Base-by-base conservation (phyloP, 2,113 vertebrate genomes). In the Mesocricetus auratus region DNA sequence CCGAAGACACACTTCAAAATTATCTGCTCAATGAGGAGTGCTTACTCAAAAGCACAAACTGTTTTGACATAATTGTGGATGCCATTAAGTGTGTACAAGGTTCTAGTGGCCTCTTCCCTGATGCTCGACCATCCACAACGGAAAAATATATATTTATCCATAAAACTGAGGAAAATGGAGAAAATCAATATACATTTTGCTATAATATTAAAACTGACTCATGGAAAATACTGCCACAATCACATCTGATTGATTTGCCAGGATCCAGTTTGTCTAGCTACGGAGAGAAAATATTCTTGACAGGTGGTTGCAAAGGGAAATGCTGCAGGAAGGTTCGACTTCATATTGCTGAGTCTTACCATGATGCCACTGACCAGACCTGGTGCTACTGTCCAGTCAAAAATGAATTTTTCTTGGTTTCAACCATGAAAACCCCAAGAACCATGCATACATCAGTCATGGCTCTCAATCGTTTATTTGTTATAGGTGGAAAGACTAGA, bases 91-190 rank as follows among this genome's bases (percentile, higher is more conserved):
- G 97, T 89, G 99, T 99, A 85, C 98, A 98, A 29, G 97, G 98
- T 50, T 99, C 98, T 39, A 96, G 98, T 5, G 99, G 99, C 24
- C 97, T 99, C 64, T 99, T 99, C 96, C 98, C 98, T 17, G 99
- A 99, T 42, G 99, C 99, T 92, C 99, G 99, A 58, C 99, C 99
- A 47, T 99, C 99, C 90, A 99, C 99, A 92, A 99, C 98, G 3
- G 99, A 99, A 98, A 99, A 99, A 97, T 99, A 99, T 9, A 99
- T 99, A 97, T 99, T 99, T 96, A 99, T 99, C 96, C 99, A 99
- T 98, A 99, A 99, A 98, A 99, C 99, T 0, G 99, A 99, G 93
- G 99, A 99, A 98, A 98, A 99, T 36, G 98, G 99, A 86, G 98
- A 99, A 97, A 98, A 98, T 42, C 98, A 97, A 7, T 99, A 99